phyloP scores from a whole-genome alignment of 2,797 vertebrate genomes.

The Sebastes jordani region DNA sequence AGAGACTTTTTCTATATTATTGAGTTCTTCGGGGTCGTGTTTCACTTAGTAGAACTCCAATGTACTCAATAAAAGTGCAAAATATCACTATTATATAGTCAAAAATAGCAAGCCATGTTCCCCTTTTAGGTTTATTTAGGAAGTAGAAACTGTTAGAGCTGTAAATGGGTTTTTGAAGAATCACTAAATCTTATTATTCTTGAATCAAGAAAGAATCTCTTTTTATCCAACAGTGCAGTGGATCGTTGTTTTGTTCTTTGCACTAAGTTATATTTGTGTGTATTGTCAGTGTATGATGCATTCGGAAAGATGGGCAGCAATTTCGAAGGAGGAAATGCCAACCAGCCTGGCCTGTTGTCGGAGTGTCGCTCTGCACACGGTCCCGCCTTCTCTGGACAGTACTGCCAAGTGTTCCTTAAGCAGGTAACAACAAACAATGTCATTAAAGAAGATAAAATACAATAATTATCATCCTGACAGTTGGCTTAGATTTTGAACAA shows the following conservation, averaged over 20 bases:
- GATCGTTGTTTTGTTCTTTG: neutral
- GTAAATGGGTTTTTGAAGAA: too few relatives aligned
- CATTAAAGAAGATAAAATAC: neutral
- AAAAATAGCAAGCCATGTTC: neutral
- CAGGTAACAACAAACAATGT: constrained; percentile 76
- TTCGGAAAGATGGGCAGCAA: constrained; percentile 87
- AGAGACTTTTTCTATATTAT: too few relatives aligned
- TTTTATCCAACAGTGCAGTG: neutral
- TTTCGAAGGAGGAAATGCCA: constrained; percentile 82
- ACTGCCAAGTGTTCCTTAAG: constrained; percentile 85
- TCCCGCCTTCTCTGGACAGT: constrained; percentile 82
- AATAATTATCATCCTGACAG: neutral
- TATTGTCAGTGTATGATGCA: constrained; percentile 86
- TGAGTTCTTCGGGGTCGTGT: too few relatives aligned
- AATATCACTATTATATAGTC: neutral
- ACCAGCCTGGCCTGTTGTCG: constrained; percentile 82
- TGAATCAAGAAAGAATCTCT: too few relatives aligned
- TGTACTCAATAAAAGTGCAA: neutral
- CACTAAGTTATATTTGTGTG: neutral
- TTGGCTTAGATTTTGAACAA: neutral
- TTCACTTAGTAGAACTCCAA: too few relatives aligned
- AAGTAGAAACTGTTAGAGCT: neutral
- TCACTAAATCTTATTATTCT: too few relatives aligned
- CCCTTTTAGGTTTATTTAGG: neutral
- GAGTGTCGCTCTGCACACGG: constrained; percentile 79